A percentile compares a stretch with the other conserved stretches of the same genome.
phyloP scores from a whole-genome alignment of 2,797 vertebrate species.

The Spinibarbus caldwelli region DNA sequence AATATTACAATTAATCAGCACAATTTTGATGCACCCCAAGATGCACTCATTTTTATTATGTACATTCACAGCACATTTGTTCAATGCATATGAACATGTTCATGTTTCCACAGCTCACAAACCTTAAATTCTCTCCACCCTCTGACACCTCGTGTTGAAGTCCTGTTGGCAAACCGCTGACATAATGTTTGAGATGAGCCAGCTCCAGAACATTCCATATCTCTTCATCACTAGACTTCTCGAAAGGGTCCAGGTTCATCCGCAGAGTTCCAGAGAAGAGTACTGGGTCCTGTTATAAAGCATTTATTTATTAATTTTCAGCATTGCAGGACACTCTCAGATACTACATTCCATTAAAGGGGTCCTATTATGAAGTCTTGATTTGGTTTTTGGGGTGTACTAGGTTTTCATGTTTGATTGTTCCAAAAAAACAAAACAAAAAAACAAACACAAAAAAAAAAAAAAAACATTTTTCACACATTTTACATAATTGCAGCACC shows the following conservation, averaged over 20 bases:
- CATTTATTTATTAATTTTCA: background rate
- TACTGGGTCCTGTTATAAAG: slow-evolving; percentile 85
- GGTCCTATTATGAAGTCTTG: background rate
- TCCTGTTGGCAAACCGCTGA: slow-evolving; percentile 72
- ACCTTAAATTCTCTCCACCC: slow-evolving; percentile 95
- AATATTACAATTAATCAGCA: background rate
- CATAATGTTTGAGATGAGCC: slow-evolving; percentile 87
- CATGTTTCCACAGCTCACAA: slow-evolving; percentile 2
- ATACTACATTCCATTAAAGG: background rate
- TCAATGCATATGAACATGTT: background rate
- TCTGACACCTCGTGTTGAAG: slow-evolving; percentile 86
- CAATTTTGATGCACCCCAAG: background rate
- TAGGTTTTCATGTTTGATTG: background rate
- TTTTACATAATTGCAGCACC: too few relatives aligned
- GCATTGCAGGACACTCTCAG: background rate
- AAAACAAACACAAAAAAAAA: too few relatives aligned
- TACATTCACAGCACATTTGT: background rate
- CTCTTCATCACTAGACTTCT: slow-evolving; percentile 84
- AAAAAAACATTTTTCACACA: too few relatives aligned
- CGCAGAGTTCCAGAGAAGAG: slow-evolving; percentile 91
- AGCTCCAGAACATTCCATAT: slow-evolving; percentile 91
- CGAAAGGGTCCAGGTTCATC: slow-evolving; percentile 96
- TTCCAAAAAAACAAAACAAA: background rate
- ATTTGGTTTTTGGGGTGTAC: background rate
- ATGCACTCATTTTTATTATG: background rate